Evolutionary conservation across 2,888 invertebrate species (phyloP), one percentile per base, ranked within the genome.

Genomic region (Gibbula magus): DNA sequence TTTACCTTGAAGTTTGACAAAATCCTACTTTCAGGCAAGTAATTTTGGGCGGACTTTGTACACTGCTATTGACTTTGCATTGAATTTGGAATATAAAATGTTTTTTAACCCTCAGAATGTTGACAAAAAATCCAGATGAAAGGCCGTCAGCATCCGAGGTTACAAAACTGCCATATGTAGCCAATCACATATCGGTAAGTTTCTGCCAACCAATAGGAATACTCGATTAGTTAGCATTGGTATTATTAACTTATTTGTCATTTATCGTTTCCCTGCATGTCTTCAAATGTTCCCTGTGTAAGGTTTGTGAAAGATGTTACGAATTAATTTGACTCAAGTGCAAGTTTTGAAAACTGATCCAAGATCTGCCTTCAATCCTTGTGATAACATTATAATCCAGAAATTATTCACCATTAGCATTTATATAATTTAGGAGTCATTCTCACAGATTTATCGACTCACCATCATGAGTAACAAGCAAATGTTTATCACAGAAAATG

Each of bases 71-170:
- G 45, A 45, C 45, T 45, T 45, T 45, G 8, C 45, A 45, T 10
- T 45, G 5, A 4, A 4, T 10, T 35, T 61, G 18, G 18, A 18
- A 70, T 8, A 4, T 22, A n/a, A n/a, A n/a, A n/a, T n/a, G n/a
- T n/a, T n/a, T n/a, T n/a, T n/a, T n/a, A n/a, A n/a, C 29, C 53
- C 18, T 61, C 82, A 93, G 93, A 85, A 91, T 93, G 87, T 84
- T 92, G 25, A 88, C 83, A 32, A 93, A 92, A 83, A 90, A 93
- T 80, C 92, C 91, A 66, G 86, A 86, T 4, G 86, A 89, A 76
- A 79, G 93, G 75, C 92, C 92, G 13, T 86, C 91, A 73, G 92
- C 92, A 4, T 84, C 87, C 78, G 92, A 93, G 73, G 85, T 92
- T 22, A 81, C 92, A 18, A 89, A 92, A 78, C 79, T 89, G 54